Evolutionary conservation across 2,888 invertebrate genomes (phyloP), one percentile per base, ranked within the genome.

Genomic region (Loripinus fragilis): DNA sequence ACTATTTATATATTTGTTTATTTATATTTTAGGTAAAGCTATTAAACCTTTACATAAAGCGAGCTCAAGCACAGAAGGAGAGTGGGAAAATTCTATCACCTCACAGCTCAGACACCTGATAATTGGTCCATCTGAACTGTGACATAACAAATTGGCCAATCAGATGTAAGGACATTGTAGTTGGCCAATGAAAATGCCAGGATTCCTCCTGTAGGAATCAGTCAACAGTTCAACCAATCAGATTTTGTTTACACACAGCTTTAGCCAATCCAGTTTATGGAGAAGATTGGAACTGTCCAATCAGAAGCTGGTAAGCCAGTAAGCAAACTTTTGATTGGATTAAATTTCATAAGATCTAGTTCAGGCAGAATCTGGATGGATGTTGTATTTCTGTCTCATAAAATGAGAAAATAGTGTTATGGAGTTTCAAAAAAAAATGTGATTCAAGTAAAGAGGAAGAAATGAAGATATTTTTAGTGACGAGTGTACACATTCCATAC

Each of bases 41-140:
- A 76, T 94, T 98, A 81, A 96, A 97, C 89, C 94, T 97, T 81
- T 97, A 97, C 93, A 96, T 97, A 89, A 95, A 95, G 91, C 94
- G 96, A 87, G 95, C 92, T 15, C 90, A 91, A 41, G 89, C 92
- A 74, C 87, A 89, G 73, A 87, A 87, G 30, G 88, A 83, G 23
- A 81, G 78, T 52, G 85, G 85, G 15, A 87, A 87, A 60, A 77
- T 82, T 38, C 66, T 78, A 68, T 87, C 87, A 28, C 87, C 86
- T 17, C 76, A 80, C 48, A 69, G 77, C 55, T 85, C 86, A n/a
- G 86, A 89, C 74, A 85, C 87, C 45, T 81, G 80, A 80, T 78
- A 41, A 5, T 41, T 42, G 41, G 8, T 67, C 42, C 2, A 17
- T 8, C n/a, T 17, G 33, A 17, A 60, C 12, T 60, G 33, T 20